Evolutionary conservation across 2,797 vertebrate species (phyloP).

Genomic region (Poecile montanus): DNA sequence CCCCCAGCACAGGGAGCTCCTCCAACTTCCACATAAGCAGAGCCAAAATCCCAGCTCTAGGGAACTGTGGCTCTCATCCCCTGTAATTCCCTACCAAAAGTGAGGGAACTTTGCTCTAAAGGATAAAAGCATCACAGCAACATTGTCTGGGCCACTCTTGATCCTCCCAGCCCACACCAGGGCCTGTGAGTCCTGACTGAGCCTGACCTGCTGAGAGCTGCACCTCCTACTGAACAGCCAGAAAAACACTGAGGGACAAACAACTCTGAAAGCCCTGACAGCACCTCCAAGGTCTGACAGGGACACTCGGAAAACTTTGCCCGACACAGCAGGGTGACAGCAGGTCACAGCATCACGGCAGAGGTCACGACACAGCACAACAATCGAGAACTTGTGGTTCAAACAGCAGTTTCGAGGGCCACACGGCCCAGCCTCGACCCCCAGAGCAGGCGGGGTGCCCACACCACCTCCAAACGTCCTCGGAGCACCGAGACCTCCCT

Average conservation of each 20-base stretch:
- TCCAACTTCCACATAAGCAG: not conserved
- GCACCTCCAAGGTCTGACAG: not conserved
- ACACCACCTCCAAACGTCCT: rapidly evolving
- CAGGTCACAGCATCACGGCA: not conserved
- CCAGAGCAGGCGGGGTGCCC: rapidly evolving
- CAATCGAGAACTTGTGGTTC: rapidly evolving
- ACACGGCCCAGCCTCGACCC: not conserved
- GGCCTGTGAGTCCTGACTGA: not conserved
- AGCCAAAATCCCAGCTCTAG: not conserved
- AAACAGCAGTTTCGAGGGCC: rapidly evolving
- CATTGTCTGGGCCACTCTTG: rapidly evolving
- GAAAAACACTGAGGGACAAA: rapidly evolving
- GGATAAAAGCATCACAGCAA: not conserved
- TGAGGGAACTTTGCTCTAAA: not conserved
- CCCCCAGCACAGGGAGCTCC: rapidly evolving
- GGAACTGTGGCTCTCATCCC: not conserved
- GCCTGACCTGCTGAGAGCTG: not conserved
- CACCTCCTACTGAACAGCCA: not conserved
- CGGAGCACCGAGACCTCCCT: rapidly evolving
- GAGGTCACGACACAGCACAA: rapidly evolving
- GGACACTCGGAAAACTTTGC: rapidly evolving
- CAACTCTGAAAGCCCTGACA: no score
- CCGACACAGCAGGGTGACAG: not conserved
- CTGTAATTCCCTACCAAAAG: rapidly evolving
- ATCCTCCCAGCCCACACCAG: rapidly evolving